phyloP scores from a whole-genome alignment of 2,888 invertebrate species.

The Diachrysia chrysitis region DNA sequence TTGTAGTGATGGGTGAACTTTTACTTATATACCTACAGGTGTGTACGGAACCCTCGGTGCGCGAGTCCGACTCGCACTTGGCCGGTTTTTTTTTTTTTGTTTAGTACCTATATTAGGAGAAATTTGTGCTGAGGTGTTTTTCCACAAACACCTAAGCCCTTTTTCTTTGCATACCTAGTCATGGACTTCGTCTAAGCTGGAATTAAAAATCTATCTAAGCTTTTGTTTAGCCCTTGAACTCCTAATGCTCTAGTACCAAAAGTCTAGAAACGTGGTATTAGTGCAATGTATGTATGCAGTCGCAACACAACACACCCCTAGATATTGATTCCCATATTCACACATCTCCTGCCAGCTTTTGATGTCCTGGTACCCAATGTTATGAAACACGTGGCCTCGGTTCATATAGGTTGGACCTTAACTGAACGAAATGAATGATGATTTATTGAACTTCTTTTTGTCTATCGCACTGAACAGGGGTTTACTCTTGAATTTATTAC shows the following conservation, averaged over 20 bases:
- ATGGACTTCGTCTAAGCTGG: not conserved
- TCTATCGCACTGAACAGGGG: too few species aligned
- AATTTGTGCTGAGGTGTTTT: too few species aligned
- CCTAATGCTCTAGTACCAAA: slow-evolving; percentile 2
- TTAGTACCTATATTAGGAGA: too few species aligned
- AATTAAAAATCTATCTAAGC: not conserved
- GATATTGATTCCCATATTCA: not conserved
- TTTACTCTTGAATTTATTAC: too few species aligned
- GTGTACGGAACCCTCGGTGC: too few species aligned
- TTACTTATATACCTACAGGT: too few species aligned
- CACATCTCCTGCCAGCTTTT: not conserved
- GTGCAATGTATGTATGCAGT: slow-evolving; percentile 4
- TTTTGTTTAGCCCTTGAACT: not conserved
- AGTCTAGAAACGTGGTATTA: not conserved
- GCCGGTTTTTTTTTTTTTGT: too few species aligned
- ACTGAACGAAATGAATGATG: not conserved
- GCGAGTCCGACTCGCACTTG: too few species aligned
- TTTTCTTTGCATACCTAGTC: too few species aligned
- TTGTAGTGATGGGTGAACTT: too few species aligned
- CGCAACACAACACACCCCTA: not conserved
- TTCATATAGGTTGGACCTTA: not conserved
- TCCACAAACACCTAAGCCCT: too few species aligned
- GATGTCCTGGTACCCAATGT: slow-evolving; percentile 11
- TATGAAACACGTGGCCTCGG: slow-evolving; percentile 10
- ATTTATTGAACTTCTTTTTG: not conserved